These are phyloP conservation scores for Papilio glaucus DNA, from an alignment of 1,140 invertebrate species.

Conservation along the genomic window DNA sequence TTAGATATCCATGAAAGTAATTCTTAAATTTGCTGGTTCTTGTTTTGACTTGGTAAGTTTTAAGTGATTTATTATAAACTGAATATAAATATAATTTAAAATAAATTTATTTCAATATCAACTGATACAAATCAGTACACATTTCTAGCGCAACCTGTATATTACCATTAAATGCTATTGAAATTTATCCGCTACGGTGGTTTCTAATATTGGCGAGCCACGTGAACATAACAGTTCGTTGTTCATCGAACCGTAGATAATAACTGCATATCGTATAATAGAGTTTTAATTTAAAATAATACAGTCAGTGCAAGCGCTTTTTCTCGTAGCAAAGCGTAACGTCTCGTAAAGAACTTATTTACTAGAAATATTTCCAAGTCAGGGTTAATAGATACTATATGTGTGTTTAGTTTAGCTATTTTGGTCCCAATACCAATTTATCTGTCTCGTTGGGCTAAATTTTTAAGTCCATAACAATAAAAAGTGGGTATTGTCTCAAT, in stretches of 20 bases:
- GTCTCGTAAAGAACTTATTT: background rate
- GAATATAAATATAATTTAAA: too few relatives aligned
- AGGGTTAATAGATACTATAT: too few relatives aligned
- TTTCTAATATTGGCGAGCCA: conserved; percentile 27
- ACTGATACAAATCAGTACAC: too few relatives aligned
- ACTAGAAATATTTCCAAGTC: too few relatives aligned
- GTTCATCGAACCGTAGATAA: conserved; percentile 9
- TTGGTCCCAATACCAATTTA: background rate
- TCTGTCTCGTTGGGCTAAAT: background rate
- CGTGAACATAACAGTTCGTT: conserved; percentile 25
- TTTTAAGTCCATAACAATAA: too few relatives aligned
- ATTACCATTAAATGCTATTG: conserved; percentile 27
- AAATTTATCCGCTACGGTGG: conserved; percentile 30
- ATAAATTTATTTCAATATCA: too few relatives aligned
- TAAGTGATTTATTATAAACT: too few relatives aligned
- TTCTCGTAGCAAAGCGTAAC: background rate
- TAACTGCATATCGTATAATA: conserved; percentile 23
- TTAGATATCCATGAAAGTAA: too few relatives aligned
- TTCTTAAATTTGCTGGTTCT: too few relatives aligned
- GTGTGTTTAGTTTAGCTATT: background rate
- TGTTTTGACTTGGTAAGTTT: too few relatives aligned
- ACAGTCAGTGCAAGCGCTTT: background rate
- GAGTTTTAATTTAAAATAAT: conserved; percentile 25
- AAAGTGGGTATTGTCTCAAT: too few relatives aligned
- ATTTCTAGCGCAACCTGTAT: background rate